A percentile compares a stretch with the other conserved stretches of the same genome.
Conservation (phyloP, 2,113 vertebrate genomes). For the Ondatra zibethicus region DNA sequence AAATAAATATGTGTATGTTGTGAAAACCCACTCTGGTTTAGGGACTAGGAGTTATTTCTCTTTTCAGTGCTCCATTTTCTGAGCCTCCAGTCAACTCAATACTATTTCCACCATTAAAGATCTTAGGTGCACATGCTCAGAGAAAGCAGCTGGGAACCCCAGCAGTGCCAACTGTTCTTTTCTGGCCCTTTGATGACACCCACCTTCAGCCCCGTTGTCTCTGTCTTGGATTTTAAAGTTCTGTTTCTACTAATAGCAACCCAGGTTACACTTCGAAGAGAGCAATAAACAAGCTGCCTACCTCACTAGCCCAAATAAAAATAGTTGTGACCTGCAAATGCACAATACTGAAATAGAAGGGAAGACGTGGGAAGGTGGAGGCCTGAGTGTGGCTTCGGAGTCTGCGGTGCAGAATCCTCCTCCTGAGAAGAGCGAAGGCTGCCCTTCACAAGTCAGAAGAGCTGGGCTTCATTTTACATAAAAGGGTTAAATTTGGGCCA, state of each 20-base stretch:
- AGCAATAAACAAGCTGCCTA: not conserved
- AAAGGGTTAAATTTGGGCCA: not conserved
- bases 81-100: not conserved
- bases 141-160: not conserved
- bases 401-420: not conserved
- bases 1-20: not conserved
- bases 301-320: conserved; percentile 61
- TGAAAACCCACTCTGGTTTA: not conserved
- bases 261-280: conserved; percentile 66
- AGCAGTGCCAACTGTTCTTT: not conserved
- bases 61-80: not conserved
- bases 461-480: not conserved
- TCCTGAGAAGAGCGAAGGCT: not conserved
- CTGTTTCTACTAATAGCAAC: conserved; percentile 61
- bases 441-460: not conserved
- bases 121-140: not conserved
- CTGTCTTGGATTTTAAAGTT: conserved; percentile 30
- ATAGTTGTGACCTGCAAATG: conserved; percentile 47
- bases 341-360: conserved; percentile 11
- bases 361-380: not conserved
- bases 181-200: not conserved
- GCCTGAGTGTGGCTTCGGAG: not conserved
- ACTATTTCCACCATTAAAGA: not conserved
- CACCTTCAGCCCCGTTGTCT: not conserved
- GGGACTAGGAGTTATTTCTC: not conserved